Base-by-base conservation (phyloP, 2,113 vertebrate genomes). In the Sakesphorus luctuosus region DNA sequence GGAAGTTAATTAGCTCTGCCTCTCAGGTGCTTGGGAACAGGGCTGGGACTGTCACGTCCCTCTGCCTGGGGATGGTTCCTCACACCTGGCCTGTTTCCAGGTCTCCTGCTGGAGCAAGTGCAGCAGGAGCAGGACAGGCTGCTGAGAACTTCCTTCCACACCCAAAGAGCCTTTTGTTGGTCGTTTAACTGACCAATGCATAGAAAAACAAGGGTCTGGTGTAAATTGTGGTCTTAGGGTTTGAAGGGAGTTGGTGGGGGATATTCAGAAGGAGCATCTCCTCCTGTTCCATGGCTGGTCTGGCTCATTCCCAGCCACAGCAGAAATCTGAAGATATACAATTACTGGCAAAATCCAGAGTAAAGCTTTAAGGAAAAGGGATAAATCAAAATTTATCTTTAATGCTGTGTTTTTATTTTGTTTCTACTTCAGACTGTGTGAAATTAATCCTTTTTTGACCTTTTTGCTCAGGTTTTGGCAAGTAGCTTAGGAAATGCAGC, bases 381-480 rank as follows among this genome's bases (percentile, higher is more conserved):
- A n/a, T 56, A 73, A 88, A 55, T 55, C 9, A 69, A 67, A 80
- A 67, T 26, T 31, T 10, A 18, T 53, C 58, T 85, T 69, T 72
- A n/a, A 25, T 67, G 93, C 74, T 89, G 8, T 84, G 12, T 89
- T 85, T 91, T 19, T 20, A 13, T 87, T 11, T 87, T 36, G 13
- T 80, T 85, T 80, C 63, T 73, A 7, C 43, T 80, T 73, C 55
- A 38, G 36, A 18, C 8, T 38, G 8, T 63, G 19, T 69, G 66
- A 77, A 47, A 40, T 43, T 69, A 67, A 83, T 86, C 63, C 35
- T 63, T 77, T 94, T 47, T 33, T 91, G 87, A 80, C 87, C 67
- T 89, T 93, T 82, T 91, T 79, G 55, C 65, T 91, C 55, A 47
- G 75, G 35, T 90, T 91, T 78, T 94, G 72, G 55, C 11, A 23